A percentile compares a stretch with the other conserved stretches of the same genome.
Evolutionary conservation across 2,888 invertebrate genomes (phyloP).

Genomic region (Eilema depressum): DNA sequence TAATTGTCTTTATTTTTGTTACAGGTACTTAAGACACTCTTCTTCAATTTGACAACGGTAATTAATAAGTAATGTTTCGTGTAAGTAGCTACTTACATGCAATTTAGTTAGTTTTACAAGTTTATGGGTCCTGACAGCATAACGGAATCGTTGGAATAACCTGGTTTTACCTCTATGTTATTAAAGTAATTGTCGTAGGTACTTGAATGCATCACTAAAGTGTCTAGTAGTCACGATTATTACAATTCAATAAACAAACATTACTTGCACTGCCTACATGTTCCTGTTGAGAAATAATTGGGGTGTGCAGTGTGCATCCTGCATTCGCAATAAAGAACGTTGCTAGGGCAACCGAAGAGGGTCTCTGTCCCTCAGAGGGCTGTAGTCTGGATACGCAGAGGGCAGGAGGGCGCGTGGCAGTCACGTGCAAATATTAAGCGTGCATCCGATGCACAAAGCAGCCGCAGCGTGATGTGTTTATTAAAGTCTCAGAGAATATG

Average conservation of each 20-base stretch:
- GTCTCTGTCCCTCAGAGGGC: slow-evolving; percentile 46
- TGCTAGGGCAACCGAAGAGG: slow-evolving; percentile 42
- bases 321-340: slow-evolving; percentile 59
- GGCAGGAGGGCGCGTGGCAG: slow-evolving; percentile 53
- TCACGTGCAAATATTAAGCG: slow-evolving; percentile 64
- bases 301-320: slow-evolving; percentile 51
- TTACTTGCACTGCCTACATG: slow-evolving; percentile 26
- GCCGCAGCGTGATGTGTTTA: slow-evolving; percentile 67
- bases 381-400: slow-evolving; percentile 19
- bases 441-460: slow-evolving; percentile 57
- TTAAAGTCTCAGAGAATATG: slow-evolving; percentile 53
- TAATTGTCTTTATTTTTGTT: too few relatives aligned
- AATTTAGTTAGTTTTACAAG: too few relatives aligned
- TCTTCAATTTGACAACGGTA: too few relatives aligned
- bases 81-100: too few relatives aligned
- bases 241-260: slow-evolving; percentile 8
- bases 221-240: not conserved
- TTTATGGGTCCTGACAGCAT: too few relatives aligned
- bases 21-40: too few relatives aligned
- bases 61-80: too few relatives aligned
- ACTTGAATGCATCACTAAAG: not conserved
- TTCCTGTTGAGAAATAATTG: slow-evolving; percentile 40
- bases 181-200: too few relatives aligned
- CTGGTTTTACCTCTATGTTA: too few relatives aligned
- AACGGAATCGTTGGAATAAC: too few relatives aligned